Percentiles rank a stretch among this genome's conserved stretches.
Evolutionary conservation across 2,113 vertebrate genomes (phyloP).

Genomic region (Peucedramus taeniatus): DNA sequence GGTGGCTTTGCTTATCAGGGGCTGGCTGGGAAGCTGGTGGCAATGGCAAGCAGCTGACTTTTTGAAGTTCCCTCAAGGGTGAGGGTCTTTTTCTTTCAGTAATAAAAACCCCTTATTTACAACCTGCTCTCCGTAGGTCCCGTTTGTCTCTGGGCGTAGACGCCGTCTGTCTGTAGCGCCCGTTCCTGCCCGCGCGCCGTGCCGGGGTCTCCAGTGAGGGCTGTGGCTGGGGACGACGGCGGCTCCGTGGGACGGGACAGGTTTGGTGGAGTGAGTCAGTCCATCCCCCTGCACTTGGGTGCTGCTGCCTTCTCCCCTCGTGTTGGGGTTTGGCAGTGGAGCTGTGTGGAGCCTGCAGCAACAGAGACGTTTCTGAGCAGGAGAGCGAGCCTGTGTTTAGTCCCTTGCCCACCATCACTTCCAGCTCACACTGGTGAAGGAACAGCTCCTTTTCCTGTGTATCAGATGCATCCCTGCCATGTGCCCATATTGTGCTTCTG

Average conservation of each 20-base stretch:
- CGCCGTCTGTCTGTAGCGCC: rapidly evolving
- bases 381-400: not conserved
- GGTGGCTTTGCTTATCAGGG: not conserved
- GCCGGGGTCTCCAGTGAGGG: not conserved
- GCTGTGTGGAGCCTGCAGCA: not conserved
- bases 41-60: not conserved
- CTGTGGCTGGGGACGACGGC: rapidly evolving
- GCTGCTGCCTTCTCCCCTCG: not conserved
- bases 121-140: not conserved
- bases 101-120: constrained; percentile 43
- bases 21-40: not conserved
- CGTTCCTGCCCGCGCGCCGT: rapidly evolving
- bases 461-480: not conserved
- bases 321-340: rapidly evolving
- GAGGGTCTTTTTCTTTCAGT: constrained; percentile 57
- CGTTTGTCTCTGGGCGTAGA: not conserved
- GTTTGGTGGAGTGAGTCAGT: not conserved
- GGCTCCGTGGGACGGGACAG: rapidly evolving
- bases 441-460: not conserved
- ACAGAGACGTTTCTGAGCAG: not conserved
- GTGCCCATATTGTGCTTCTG: rapidly evolving
- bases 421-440: rapidly evolving
- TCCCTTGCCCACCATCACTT: not conserved
- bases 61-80: not conserved
- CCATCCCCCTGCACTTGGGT: not conserved